Base-by-base conservation (phyloP, 2,113 vertebrate species). In the Atherinomorus stipes region DNA sequence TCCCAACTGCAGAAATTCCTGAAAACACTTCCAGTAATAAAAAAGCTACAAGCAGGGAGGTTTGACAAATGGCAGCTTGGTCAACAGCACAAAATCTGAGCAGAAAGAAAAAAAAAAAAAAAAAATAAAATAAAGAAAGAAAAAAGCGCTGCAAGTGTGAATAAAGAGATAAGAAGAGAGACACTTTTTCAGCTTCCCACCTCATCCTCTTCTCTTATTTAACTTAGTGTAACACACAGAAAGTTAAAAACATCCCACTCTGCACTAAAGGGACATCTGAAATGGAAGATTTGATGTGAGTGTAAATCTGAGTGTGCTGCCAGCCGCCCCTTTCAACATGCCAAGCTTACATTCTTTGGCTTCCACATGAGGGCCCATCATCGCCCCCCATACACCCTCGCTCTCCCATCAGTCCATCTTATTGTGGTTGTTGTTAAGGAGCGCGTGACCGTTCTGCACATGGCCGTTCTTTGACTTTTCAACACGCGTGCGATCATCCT, bases 381-480 rank as follows among this genome's bases (percentile, higher is more conserved):
- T 62, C 67, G n/a, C 58, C 51, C 68, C 31, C 40, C 28, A 26
- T 60, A 2, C 16, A 16, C 52, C 51, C 51, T 64, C 23, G 23
- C 44, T 28, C 82, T 76, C 53, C 51, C 0, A 57, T 94, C 84
- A 94, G 76, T 94, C 85, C 3, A 1, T 70, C 87, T 98, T 99
- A 23, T 89, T 91, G 75, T 91, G 90, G 91, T 96, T 95, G 92
- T 97, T 97, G 92, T 95, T 96, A 56, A 95, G 88, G 15, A 88
- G 7, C 0, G 94, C 83, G 81, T 96, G 94, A 51, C 96, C 96
- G 0, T 98, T 98, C 86, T 92, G 94, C 5, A 96, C 67, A 11
- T 95, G 92, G 28, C 96, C 95, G 1, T 95, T 96, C 89, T 94
- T 95, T 0, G 62, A 68, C 2, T 37, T 93, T 16, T 51, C 70